Evolutionary conservation across 2,797 vertebrate species (phyloP).

Genomic region (Schizopygopsis malacanthus): DNA sequence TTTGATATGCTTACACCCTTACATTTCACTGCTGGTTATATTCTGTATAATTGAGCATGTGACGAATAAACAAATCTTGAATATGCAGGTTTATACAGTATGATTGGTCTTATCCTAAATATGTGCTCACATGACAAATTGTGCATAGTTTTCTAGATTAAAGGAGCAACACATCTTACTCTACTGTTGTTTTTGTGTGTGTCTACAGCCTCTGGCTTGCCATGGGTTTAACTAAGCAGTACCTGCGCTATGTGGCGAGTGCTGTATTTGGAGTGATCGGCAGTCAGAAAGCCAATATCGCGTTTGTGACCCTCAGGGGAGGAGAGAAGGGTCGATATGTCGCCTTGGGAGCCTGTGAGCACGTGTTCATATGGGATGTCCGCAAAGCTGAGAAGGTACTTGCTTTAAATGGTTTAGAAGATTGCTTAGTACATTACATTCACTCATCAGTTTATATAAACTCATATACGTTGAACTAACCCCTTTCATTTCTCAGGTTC

Average conservation of each 20-base stretch:
- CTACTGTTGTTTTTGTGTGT: not conserved
- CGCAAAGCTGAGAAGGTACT: constrained; percentile 95
- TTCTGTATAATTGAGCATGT: too few relatives aligned
- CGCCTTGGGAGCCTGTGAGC: constrained; percentile 92
- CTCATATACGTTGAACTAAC: not conserved
- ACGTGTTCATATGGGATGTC: constrained; percentile 95
- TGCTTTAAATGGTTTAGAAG: not conserved
- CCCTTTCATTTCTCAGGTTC: constrained; percentile 76
- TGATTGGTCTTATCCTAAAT: not conserved
- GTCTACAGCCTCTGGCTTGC: constrained; percentile 22
- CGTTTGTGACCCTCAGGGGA: constrained; percentile 86
- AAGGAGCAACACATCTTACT: not conserved
- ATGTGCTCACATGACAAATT: not conserved
- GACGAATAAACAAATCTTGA: too few relatives aligned
- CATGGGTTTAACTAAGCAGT: constrained; percentile 97
- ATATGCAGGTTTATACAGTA: not conserved
- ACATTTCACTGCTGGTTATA: too few relatives aligned
- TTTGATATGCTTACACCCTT: too few relatives aligned
- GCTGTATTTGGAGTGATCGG: constrained; percentile 92
- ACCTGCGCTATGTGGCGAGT: constrained; percentile 87
- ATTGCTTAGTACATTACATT: not conserved
- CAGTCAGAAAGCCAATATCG: constrained; percentile 85
- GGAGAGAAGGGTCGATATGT: constrained; percentile 90
- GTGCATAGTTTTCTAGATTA: not conserved
- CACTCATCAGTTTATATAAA: not conserved